phyloP scores from a whole-genome alignment of 2,888 invertebrate species.

The Perizoma affinitatum region DNA sequence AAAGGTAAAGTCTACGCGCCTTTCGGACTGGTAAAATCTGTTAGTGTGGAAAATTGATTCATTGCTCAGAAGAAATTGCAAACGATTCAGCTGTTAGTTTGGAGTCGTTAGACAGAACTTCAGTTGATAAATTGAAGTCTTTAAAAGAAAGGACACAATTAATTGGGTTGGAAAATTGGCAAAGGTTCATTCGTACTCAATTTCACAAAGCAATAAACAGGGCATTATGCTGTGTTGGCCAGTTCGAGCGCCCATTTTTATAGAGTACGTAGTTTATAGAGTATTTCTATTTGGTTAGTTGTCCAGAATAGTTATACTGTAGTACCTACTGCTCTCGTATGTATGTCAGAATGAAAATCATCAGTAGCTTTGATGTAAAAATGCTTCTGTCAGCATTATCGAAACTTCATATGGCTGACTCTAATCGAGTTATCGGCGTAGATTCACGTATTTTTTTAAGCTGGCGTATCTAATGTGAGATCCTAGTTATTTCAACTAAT shows the following conservation, averaged over 20 bases:
- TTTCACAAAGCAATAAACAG: constrained; percentile 12
- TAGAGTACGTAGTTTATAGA: background rate
- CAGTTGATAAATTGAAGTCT: background rate
- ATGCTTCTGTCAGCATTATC: constrained; percentile 9
- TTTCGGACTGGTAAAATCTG: background rate
- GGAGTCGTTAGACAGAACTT: background rate
- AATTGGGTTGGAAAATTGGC: background rate
- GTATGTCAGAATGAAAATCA: background rate
- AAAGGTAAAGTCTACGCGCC: constrained; percentile 36
- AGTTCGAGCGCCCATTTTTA: constrained; percentile 1
- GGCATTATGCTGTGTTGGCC: constrained; percentile 8
- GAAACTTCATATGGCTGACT: constrained; percentile 8
- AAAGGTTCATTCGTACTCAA: background rate
- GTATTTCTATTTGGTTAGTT: too few species aligned
- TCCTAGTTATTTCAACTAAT: too few species aligned
- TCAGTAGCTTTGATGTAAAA: background rate
- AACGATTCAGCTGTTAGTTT: too few species aligned
- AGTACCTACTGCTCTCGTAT: too few species aligned
- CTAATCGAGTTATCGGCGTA: too few species aligned
- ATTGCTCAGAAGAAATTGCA: too few species aligned
- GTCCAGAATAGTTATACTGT: background rate
- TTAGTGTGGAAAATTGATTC: too few species aligned
- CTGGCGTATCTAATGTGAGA: too few species aligned
- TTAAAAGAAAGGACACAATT: background rate
- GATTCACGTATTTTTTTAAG: too few species aligned